A percentile compares a stretch with the other conserved stretches of the same genome.
Conservation (phyloP, 2,888 invertebrate species). For the Protonemura montana region DNA sequence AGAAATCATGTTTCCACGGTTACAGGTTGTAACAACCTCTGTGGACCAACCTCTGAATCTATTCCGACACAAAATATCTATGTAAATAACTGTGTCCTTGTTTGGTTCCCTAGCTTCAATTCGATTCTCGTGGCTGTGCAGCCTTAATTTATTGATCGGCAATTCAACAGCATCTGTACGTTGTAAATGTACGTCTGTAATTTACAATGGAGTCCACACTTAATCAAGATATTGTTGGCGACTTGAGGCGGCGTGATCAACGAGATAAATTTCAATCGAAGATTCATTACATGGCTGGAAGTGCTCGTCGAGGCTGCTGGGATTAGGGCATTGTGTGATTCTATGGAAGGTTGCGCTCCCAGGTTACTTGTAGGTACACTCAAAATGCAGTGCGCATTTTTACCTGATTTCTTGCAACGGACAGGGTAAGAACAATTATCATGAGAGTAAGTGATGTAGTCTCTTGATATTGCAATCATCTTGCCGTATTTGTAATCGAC, state of each 20-base stretch:
- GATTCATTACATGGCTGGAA: neutral
- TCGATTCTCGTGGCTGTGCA: neutral
- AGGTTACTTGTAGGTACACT: too few relatives aligned
- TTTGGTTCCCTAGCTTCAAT: neutral
- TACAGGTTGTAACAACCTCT: too few relatives aligned
- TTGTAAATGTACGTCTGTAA: neutral
- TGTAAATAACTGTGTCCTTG: neutral
- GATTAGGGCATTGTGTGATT: neutral
- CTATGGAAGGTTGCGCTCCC: too few relatives aligned
- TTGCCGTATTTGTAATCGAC: too few relatives aligned
- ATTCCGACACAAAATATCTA: neutral
- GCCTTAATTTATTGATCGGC: neutral
- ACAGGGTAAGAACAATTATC: too few relatives aligned
- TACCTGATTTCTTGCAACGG: too few relatives aligned
- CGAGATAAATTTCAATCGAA: neutral
- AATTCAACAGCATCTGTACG: neutral
- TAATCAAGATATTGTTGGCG: slow-evolving; percentile 4
- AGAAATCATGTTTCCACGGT: too few relatives aligned
- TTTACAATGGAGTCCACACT: neutral
- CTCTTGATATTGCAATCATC: too few relatives aligned
- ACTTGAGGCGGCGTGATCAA: neutral
- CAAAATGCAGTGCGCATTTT: too few relatives aligned
- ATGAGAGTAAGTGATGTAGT: too few relatives aligned
- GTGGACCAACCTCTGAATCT: too few relatives aligned
- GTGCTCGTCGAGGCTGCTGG: neutral